Conservation (phyloP, 2,797 vertebrate genomes). For the Poeciliopsis presidionis region DNA sequence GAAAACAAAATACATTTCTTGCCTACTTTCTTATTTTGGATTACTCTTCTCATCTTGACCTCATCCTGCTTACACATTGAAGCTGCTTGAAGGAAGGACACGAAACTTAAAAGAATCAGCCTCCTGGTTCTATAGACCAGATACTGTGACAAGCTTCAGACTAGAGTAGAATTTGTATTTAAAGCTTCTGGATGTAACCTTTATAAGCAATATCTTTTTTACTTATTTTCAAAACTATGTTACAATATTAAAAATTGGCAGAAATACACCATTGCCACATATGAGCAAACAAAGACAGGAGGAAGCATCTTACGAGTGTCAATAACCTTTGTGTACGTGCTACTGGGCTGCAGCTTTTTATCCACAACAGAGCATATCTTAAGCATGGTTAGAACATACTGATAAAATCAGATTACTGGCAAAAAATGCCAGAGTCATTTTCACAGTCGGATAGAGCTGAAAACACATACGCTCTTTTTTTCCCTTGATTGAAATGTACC, state of each 20-base stretch:
- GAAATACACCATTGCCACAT: no score
- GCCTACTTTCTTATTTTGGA: constrained; percentile 6
- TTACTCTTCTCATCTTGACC: constrained; percentile 40
- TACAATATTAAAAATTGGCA: no score
- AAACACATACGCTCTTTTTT: not conserved
- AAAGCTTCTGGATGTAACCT: not conserved
- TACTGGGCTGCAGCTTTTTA: no score
- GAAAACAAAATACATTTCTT: constrained; percentile 30
- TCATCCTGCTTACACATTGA: constrained; percentile 42
- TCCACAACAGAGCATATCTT: no score
- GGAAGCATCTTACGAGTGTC: no score
- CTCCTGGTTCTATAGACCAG: not conserved
- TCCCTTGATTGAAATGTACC: not conserved
- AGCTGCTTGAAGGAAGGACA: constrained; percentile 53
- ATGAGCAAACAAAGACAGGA: no score
- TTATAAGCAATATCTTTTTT: no score
- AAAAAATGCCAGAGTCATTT: not conserved
- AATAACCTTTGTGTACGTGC: no score
- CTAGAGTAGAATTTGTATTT: not conserved
- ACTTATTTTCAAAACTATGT: no score
- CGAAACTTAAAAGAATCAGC: constrained; percentile 19
- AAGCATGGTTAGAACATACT: not conserved
- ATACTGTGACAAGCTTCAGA: not conserved
- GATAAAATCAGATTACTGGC: not conserved
- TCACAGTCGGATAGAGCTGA: not conserved